These are phyloP conservation scores for Paragorgia papillata DNA, from an alignment of 92 coral and sea anemone genomes.

Conservation along the genomic window DNA sequence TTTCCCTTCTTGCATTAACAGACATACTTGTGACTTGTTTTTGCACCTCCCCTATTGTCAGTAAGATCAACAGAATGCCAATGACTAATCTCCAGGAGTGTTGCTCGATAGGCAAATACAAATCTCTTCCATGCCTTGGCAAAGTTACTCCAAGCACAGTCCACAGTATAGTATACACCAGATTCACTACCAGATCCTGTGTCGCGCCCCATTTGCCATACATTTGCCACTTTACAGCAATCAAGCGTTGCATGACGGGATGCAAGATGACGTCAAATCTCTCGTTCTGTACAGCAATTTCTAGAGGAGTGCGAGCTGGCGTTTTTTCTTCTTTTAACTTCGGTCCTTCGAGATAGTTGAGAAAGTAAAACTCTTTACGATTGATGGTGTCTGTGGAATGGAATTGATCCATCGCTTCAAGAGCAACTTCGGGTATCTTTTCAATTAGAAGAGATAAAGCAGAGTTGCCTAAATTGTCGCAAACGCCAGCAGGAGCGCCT, in stretches of 20 bases:
- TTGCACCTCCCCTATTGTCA: slow-evolving; percentile 70
- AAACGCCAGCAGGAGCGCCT: slow-evolving; percentile 89
- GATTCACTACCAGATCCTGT: slow-evolving; percentile 70
- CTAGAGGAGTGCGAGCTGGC: slow-evolving; percentile 93
- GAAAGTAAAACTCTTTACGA: slow-evolving; percentile 82
- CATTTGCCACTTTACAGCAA: slow-evolving; percentile 79
- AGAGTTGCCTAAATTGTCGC: slow-evolving; percentile 87
- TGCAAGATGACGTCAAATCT: slow-evolving; percentile 95
- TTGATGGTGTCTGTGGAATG: slow-evolving; percentile 89
- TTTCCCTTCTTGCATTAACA: too few relatives aligned
- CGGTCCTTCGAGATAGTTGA: slow-evolving; percentile 84
- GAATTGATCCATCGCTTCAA: slow-evolving; percentile 83
- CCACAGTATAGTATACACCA: slow-evolving; percentile 80
- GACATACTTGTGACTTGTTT: slow-evolving; percentile 60
- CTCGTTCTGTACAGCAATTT: slow-evolving; percentile 83
- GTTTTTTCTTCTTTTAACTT: slow-evolving; percentile 35
- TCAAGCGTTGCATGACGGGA: slow-evolving; percentile 90
- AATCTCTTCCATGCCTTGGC: slow-evolving; percentile 61
- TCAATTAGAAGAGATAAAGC: slow-evolving; percentile 84
- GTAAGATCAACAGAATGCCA: slow-evolving; percentile 59
- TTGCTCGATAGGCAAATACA: slow-evolving; percentile 65
- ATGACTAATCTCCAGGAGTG: slow-evolving; percentile 80
- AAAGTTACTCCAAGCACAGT: slow-evolving; percentile 83
- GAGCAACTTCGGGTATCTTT: slow-evolving; percentile 90
- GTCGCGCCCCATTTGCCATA: slow-evolving; percentile 89